Conservation (phyloP, 2,797 vertebrate genomes). For the Tragelaphus oryx region DNA sequence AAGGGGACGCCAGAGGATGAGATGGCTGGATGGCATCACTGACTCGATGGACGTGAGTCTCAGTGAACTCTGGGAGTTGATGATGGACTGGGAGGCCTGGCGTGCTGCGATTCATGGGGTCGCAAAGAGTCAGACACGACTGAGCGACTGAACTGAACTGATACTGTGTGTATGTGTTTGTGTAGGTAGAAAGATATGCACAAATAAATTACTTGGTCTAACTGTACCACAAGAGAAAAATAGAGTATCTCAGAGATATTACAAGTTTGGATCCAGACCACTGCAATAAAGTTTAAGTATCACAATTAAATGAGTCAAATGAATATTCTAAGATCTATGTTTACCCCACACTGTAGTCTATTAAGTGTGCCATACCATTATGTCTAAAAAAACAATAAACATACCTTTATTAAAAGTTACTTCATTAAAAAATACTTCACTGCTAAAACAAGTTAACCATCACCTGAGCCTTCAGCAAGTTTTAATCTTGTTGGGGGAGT, state of each 20-base stretch:
- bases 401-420: neutral
- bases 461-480: neutral
- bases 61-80: no score
- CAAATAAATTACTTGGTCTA: neutral
- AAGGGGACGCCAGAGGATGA: no score
- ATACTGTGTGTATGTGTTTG: neutral
- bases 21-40: no score
- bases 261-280: neutral
- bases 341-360: neutral
- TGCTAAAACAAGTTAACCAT: neutral
- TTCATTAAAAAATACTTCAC: neutral
- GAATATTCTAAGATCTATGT: neutral
- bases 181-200: neutral
- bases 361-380: neutral
- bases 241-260: neutral
- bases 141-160: no score
- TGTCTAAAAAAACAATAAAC: neutral
- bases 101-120: no score
- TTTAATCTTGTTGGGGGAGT: neutral
- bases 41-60: no score
- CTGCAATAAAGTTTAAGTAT: neutral
- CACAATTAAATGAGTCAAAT: neutral
- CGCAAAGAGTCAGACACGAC: no score
- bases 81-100: no score
- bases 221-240: neutral